Base-by-base conservation (phyloP, 2,113 vertebrate species). In the Rhinopomastus cyanomelas region DNA sequence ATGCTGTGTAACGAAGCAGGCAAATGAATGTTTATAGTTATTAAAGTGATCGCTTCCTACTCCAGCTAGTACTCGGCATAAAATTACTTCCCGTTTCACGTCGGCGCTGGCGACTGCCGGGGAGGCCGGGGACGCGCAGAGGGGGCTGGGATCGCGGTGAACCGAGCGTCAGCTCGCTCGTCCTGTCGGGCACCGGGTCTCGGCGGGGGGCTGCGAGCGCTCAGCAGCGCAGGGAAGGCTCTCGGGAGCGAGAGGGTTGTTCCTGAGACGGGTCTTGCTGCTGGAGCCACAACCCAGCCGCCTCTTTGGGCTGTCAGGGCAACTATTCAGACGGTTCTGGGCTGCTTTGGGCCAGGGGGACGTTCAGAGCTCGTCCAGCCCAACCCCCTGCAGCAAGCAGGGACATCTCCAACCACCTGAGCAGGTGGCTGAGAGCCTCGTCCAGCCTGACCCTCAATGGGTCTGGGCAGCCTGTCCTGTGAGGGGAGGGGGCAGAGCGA, bases 1-100 rank as follows among this genome's bases (percentile, higher is more conserved):
- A 96, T 94, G 86, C 79, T 89, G 95, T 26, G 49, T 94, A 97
- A 96, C 55, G 92, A 95, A 92, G 92, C 95, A 88, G 46, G 91
- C 5, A 95, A 95, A 96, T 95, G 88, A 93, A 94, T 94, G 93
- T 94, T 96, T 94, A 92, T 95, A 71, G 92, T 82, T 96, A 89
- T 94, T 94, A 85, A 71, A 95, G 90, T 90, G 93, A 95, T 92
- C 32, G 74, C 91, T 95, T 92, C 89, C 86, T 79, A 10, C 56
- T 87, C 7, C 2, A 64, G 81, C 82, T 95, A 8, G 80, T 52
- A 62, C 5, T 84, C 79, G n/a, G 84, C 87, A 86, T 72, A 42
- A 37, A 57, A 44, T 55, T 51, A 15, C 51, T 4, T 16, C 17
- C 17, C 16, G 42, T 34, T 79, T 73, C 32, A 3, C 60, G 6